Conservation (phyloP, 2,888 invertebrate genomes). For the Trissolcus brochymenae region DNA sequence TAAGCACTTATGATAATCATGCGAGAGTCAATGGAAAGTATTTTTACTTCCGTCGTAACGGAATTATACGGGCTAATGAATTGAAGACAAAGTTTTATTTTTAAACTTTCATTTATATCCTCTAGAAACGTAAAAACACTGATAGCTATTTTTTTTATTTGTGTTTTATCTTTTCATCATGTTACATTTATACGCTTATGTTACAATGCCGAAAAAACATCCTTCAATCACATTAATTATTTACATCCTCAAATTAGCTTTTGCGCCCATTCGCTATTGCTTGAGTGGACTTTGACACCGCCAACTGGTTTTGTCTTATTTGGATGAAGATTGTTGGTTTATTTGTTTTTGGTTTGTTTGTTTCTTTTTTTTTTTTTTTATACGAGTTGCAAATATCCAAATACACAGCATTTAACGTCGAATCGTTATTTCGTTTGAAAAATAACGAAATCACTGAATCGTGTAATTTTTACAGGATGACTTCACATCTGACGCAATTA, state of each 20-base stretch:
- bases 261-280: slow-evolving; percentile 45
- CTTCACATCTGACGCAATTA: slow-evolving; percentile 18
- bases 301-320: neutral
- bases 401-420: neutral
- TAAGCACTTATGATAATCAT: neutral
- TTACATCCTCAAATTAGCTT: slow-evolving; percentile 41
- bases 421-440: too few species aligned
- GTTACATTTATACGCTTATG: slow-evolving; percentile 43
- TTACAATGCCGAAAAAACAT: slow-evolving; percentile 35
- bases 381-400: slow-evolving; percentile 15
- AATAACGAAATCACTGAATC: slow-evolving; percentile 2
- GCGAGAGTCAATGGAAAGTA: neutral
- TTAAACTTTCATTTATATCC: slow-evolving; percentile 47
- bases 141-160: slow-evolving; percentile 41
- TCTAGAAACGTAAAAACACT: slow-evolving; percentile 56
- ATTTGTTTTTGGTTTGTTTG: too few species aligned
- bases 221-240: slow-evolving; percentile 36
- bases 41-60: neutral
- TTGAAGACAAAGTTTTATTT: slow-evolving; percentile 8
- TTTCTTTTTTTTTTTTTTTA: neutral
- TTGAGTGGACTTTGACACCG: slow-evolving; percentile 25
- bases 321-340: slow-evolving; percentile 18
- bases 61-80: slow-evolving; percentile 12
- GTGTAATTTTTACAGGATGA: slow-evolving; percentile 8
- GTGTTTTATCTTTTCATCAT: neutral